Evolutionary conservation across 2,113 vertebrate genomes (phyloP), one percentile per base, ranked within the genome.

Genomic region (Cynoglossus semilaevis): DNA sequence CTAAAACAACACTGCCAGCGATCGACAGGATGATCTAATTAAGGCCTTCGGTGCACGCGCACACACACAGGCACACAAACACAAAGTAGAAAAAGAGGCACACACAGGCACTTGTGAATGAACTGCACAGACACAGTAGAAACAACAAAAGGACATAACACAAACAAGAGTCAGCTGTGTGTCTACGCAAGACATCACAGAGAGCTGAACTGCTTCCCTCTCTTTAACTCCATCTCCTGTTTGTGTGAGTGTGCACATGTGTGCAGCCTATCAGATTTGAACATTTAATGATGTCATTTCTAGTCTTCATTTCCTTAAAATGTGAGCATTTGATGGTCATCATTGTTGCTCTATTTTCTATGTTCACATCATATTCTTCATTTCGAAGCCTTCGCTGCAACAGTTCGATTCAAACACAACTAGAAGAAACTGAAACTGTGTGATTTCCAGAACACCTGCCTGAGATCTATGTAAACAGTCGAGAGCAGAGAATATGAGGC

Each of bases 11-110:
- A 58, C 67, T 72, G 72, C 60, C 70, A 76, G 78, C 67, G 63
- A 60, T 80, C 50, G 56, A 52, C 66, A 75, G 65, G 74, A 63
- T 66, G 71, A 80, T 83, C 74, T 55, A 81, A 81, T 85, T 81
- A 73, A 59, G 64, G 59, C 51, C 7, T 17, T 4, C 38, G 10
- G 53, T 14, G 45, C 37, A 51, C 59, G 53, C 52, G 18, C 5
- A 60, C 36, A 15, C 46, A 19, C 10, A 49, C 46, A 41, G 7
- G 14, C 8, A 44, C 43, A 51, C 22, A 58, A n/a, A 41, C 44
- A 72, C 40, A 50, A 40, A 53, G 7, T 1, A 9, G 16, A 16
- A 36, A 37, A 44, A 49, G 40, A 72, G 29, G 14, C 58, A 44
- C 51, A 41, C 45, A 37, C 8, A 54, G 42, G 69, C 47, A 29